Evolutionary conservation across 1,140 invertebrate genomes (phyloP).

Genomic region (Meloidogyne floridensis): DNA sequence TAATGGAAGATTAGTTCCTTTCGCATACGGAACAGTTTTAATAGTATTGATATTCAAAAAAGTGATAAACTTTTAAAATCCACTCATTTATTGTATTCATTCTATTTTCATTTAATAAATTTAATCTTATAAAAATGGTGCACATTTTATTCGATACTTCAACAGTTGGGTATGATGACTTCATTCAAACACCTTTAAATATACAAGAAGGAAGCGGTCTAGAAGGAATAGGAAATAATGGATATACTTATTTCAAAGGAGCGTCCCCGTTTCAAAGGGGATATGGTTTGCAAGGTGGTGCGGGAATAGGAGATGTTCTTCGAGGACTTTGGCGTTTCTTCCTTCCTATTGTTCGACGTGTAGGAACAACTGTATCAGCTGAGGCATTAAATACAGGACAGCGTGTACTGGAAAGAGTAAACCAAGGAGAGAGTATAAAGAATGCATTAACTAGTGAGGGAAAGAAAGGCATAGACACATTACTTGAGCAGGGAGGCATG

Average conservation of each 20-base stretch:
- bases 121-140: slow-evolving; percentile 2
- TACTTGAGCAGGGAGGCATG: neutral
- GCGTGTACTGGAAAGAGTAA: slow-evolving; percentile 15
- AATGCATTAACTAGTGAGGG: neutral
- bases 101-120: too few species aligned
- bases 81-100: too few species aligned
- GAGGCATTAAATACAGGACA: slow-evolving; percentile 13
- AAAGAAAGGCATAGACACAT: slow-evolving; percentile 2
- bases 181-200: neutral
- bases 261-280: neutral
- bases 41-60: slow-evolving; percentile 1
- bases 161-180: slow-evolving; percentile 14
- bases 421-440: slow-evolving; percentile 13
- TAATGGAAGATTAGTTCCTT: slow-evolving; percentile 6
- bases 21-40: neutral
- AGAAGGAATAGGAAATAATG: neutral
- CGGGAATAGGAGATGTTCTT: slow-evolving; percentile 18
- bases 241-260: neutral
- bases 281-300: slow-evolving; percentile 13
- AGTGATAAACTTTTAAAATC: too few species aligned
- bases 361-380: neutral
- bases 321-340: slow-evolving; percentile 21
- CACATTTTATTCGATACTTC: slow-evolving; percentile 12
- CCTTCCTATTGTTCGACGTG: neutral
- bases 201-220: too few species aligned